phyloP scores from a whole-genome alignment of 2,797 vertebrate genomes.

The Propithecus perrieri region DNA sequence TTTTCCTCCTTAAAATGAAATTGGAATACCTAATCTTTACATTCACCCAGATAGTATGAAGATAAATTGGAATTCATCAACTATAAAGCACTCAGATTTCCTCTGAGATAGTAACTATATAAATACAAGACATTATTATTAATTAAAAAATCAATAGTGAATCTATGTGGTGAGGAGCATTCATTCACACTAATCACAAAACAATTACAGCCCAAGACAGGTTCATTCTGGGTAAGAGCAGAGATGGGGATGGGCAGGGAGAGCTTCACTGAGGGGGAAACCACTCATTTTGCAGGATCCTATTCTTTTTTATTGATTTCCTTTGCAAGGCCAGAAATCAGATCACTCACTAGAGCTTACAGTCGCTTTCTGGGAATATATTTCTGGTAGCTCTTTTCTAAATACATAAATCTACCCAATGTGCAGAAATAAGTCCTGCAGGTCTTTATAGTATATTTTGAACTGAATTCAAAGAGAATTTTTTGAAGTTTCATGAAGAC shows the following conservation, averaged over 20 bases:
- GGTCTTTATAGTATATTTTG: background rate
- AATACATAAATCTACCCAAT: slow-evolving; percentile 8
- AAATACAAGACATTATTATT: slow-evolving; percentile 21
- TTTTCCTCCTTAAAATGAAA: slow-evolving; percentile 48
- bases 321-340: slow-evolving; percentile 34
- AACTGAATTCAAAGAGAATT: background rate
- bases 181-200: slow-evolving; percentile 35
- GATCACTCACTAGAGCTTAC: slow-evolving; percentile 3
- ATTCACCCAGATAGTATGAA: background rate
- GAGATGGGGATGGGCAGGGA: fast-evolving
- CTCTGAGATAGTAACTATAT: background rate
- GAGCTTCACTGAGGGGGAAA: background rate
- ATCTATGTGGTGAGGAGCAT: background rate
- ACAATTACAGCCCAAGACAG: background rate
- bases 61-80: slow-evolving; percentile 35
- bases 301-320: background rate
- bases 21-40: background rate
- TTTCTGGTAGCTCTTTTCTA: slow-evolving; percentile 12
- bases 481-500: background rate
- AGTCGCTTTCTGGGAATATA: slow-evolving; percentile 36
- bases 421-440: background rate
- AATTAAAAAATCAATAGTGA: slow-evolving; percentile 60
- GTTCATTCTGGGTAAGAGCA: background rate
- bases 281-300: background rate
- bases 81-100: background rate